Percentiles rank a stretch among this genome's conserved stretches.
These are phyloP conservation scores for Phrynocephalus forsythii DNA, from an alignment of 2,797 vertebrate genomes.

Conservation along the genomic window DNA sequence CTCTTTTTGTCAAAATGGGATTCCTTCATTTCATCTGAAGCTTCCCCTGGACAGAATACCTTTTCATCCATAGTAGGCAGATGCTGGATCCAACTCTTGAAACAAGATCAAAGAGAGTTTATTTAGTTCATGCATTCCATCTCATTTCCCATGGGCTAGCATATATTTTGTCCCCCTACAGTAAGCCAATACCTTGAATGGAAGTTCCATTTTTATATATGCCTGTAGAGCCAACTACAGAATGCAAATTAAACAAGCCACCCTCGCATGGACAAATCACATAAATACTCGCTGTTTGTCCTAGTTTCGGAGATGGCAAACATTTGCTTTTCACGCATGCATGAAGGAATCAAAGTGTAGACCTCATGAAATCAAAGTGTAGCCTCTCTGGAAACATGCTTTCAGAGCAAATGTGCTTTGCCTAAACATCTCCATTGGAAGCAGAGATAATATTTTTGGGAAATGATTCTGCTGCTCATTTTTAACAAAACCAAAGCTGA, in stretches of 20 bases:
- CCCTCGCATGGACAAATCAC: conserved; percentile 5
- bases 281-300: not conserved
- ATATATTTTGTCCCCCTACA: not conserved
- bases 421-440: not conserved
- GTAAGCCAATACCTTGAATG: not conserved
- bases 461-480: not conserved
- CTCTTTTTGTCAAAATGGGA: no score
- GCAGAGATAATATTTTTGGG: not conserved
- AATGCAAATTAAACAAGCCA: not conserved
- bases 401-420: not conserved
- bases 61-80: no score
- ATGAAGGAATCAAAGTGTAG: not conserved
- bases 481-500: not conserved
- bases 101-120: not conserved
- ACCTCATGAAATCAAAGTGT: not conserved
- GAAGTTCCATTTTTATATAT: not conserved
- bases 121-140: not conserved
- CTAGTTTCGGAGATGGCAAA: conserved; percentile 22
- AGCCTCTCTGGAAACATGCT: conserved; percentile 3
- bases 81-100: no score
- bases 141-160: not conserved
- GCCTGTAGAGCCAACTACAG: not conserved
- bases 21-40: no score
- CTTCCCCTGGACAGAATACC: no score
- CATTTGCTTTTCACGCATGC: conserved; percentile 1